phyloP scores from a whole-genome alignment of 2,113 vertebrate species.

The Plecotus auritus region DNA sequence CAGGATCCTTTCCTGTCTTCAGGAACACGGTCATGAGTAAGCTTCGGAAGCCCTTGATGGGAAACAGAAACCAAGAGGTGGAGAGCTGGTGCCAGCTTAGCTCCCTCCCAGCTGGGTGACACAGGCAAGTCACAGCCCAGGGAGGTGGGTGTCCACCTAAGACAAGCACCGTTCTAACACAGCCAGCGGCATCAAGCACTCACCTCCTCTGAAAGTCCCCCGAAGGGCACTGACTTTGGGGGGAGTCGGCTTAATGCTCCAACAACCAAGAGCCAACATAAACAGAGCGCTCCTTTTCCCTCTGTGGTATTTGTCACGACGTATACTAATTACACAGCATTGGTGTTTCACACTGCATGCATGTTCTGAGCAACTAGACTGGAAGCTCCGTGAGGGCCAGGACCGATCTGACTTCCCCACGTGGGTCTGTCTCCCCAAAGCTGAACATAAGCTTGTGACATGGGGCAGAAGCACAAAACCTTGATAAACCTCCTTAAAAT shows the following conservation, averaged over 20 bases:
- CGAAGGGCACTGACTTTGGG: accelerated
- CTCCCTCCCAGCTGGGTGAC: background rate
- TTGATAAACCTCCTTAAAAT: background rate
- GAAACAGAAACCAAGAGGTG: background rate
- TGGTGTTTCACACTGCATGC: accelerated
- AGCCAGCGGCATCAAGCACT: background rate
- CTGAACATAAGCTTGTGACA: background rate
- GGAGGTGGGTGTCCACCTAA: accelerated
- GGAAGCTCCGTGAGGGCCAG: background rate
- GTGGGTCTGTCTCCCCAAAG: accelerated
- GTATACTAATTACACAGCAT: accelerated
- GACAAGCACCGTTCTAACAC: accelerated
- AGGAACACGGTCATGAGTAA: background rate
- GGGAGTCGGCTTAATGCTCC: accelerated
- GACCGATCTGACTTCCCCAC: accelerated
- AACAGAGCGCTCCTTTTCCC: background rate
- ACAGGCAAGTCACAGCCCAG: background rate
- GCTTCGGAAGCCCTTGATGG: background rate
- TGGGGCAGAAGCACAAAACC: background rate
- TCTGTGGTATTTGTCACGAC: accelerated
- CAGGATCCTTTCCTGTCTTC: background rate
- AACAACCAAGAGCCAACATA: background rate
- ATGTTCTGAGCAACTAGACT: background rate
- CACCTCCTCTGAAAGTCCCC: background rate
- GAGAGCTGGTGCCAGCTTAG: background rate